phyloP scores from a whole-genome alignment of 2,888 invertebrate species.

The Carpatolechia fugitivella region DNA sequence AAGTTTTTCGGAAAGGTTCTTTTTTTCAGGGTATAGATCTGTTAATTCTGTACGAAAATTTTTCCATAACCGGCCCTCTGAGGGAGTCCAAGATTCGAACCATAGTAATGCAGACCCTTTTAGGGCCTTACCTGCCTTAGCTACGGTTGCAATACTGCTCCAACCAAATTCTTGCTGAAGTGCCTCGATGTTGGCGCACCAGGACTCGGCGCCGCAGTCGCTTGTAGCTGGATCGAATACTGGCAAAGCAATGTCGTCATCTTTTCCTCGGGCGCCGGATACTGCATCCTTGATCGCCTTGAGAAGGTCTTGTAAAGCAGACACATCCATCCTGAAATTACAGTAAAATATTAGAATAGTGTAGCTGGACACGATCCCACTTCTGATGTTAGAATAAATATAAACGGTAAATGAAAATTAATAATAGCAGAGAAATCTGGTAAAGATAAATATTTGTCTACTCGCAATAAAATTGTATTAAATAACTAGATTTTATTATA shows the following conservation, averaged over 20 bases:
- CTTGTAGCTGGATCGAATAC: conserved; percentile 5
- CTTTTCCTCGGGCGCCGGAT: neutral
- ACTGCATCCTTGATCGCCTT: conserved; percentile 9
- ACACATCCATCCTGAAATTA: neutral
- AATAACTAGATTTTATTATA: too few relatives aligned
- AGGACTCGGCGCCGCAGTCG: conserved; percentile 25
- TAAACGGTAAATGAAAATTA: too few relatives aligned
- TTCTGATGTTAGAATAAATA: conserved; percentile 9
- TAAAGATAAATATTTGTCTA: too few relatives aligned
- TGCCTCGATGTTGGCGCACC: conserved; percentile 18
- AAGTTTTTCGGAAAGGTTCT: conserved; percentile 22
- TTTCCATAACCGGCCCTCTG: conserved; percentile 19
- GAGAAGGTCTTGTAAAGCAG: neutral
- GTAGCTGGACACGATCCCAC: neutral
- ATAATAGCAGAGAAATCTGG: too few relatives aligned
- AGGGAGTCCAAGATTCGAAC: conserved; percentile 23
- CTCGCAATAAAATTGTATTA: too few relatives aligned
- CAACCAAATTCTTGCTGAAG: conserved; percentile 20
- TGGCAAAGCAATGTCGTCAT: conserved; percentile 10
- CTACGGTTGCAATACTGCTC: conserved; percentile 20
- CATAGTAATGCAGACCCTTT: conserved; percentile 27
- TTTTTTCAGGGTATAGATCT: conserved; percentile 21
- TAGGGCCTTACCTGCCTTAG: conserved; percentile 30
- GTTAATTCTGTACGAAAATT: conserved; percentile 19
- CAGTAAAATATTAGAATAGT: neutral